Evolutionary conservation across 2,113 vertebrate genomes (phyloP), one percentile per base, ranked within the genome.

Genomic region (Saccopteryx leptura): DNA sequence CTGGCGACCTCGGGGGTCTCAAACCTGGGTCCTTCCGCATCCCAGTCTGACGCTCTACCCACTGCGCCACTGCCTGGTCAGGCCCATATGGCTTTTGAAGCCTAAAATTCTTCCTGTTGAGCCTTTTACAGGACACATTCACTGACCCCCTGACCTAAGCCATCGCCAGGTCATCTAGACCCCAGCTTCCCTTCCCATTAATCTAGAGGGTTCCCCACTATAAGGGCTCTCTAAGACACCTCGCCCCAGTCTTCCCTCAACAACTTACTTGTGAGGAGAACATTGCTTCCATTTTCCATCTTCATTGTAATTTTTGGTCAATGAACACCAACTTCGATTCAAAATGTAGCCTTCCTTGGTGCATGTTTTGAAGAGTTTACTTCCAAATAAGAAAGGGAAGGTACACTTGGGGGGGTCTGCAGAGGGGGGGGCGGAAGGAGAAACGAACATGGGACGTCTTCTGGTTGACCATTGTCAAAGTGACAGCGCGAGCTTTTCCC

Each of bases 241-340:
- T 18, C 3, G 5, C 7, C 5, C 5, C 14, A 9, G 3, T 26
- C 23, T 58, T 54, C 66, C 7, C 9, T 69, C 10, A 5, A 4
- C 48, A 4, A 14, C 96, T 91, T 93, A 97, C 96, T 93, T 2
- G 5, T 69, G 0, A 83, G 97, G 97, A n/a, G 96, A 97, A 17
- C 96, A 97, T 0, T 93, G 91, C 48, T 97, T 97, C 96, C 97
- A 97, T 65, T 96, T 97, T 24, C 48, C 9, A 1, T 97, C 96
- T 60, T 4, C 4, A 39, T 93, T 68, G n/a, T 96, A 97, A 71
- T 96, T 21, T 0, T 1, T 1, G 0, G 97, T 96, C 89, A 97
- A 0, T 0, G 97, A 96, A 24, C 97, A 97, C 97, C 96, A 97
- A 28, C 94, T 97, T 23, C 96, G 82, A 39, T 91, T 26, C 52